phyloP scores from a whole-genome alignment of 2,888 invertebrate species.

The Hyalella azteca region DNA sequence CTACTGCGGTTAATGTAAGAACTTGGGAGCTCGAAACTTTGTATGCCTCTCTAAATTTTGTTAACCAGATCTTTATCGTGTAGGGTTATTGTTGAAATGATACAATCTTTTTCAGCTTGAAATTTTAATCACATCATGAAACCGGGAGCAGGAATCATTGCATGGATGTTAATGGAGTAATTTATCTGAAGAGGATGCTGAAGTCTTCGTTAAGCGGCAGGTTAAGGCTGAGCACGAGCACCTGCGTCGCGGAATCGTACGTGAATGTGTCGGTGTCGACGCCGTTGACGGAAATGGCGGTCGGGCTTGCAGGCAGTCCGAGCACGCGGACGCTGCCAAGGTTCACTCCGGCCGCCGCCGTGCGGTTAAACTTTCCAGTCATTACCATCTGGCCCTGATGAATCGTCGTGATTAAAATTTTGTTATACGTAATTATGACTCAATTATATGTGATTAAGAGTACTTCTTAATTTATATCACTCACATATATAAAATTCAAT shows the following conservation, averaged over 20 bases:
- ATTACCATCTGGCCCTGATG: conserved; percentile 28
- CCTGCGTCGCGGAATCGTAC: not conserved
- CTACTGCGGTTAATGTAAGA: no score
- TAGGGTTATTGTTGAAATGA: no score
- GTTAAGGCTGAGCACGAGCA: conserved; percentile 23
- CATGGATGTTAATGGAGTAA: no score
- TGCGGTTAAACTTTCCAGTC: conserved; percentile 23
- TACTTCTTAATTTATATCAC: not conserved
- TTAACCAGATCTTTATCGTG: no score
- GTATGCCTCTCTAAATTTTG: no score
- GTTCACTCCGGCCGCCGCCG: conserved; percentile 10
- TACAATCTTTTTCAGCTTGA: no score
- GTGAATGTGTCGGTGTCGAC: not conserved
- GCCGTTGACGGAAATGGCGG: conserved; percentile 32
- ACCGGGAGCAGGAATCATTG: no score
- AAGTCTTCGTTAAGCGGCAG: conserved; percentile 15
- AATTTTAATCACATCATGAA: no score
- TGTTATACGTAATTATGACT: not conserved
- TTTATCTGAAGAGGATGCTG: conserved; percentile 12
- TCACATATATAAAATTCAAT: not conserved
- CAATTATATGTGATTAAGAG: not conserved
- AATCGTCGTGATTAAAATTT: not conserved
- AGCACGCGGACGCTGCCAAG: conserved; percentile 32
- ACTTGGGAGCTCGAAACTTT: no score
- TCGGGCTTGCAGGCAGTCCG: conserved; percentile 6